Evolutionary conservation across 2,113 vertebrate genomes (phyloP).

Genomic region (Telmatochromis brichardi): DNA sequence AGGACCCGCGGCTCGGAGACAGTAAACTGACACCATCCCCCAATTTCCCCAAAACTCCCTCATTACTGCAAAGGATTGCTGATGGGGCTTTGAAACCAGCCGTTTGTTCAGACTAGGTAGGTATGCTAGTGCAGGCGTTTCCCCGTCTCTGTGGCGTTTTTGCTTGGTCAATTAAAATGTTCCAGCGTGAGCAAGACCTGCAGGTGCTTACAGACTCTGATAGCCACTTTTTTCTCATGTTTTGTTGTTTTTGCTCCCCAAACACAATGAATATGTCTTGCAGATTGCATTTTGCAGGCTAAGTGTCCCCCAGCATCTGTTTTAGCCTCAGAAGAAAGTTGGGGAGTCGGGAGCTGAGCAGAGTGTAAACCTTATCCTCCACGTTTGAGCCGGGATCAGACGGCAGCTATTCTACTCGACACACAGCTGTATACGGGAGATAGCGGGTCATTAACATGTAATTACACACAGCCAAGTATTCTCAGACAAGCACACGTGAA

Average conservation of each 20-base stretch:
- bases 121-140: background rate
- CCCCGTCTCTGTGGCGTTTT: conserved; percentile 14
- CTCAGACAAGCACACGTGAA: background rate
- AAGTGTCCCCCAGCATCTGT: conserved; percentile 49
- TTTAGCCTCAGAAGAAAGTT: conserved; percentile 27
- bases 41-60: conserved; percentile 40
- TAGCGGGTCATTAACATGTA: conserved; percentile 49
- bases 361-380: conserved; percentile 8
- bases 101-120: conserved; percentile 32
- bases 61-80: conserved; percentile 58
- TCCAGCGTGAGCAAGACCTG: conserved; percentile 46
- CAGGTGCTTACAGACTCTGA: conserved; percentile 45
- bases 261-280: conserved; percentile 23
- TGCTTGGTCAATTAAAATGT: conserved; percentile 60
- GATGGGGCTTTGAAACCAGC: conserved; percentile 54
- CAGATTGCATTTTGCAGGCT: conserved; percentile 46
- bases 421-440: conserved; percentile 27
- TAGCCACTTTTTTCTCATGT: background rate
- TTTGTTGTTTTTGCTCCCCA: background rate
- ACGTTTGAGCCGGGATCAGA: conserved; percentile 10
- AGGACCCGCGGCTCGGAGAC: conserved; percentile 33
- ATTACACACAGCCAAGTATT: conserved; percentile 26
- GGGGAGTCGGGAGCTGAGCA: conserved; percentile 19
- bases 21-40: conserved; percentile 48
- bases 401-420: background rate